A percentile compares a stretch with the other conserved stretches of the same genome.
phyloP scores from a whole-genome alignment of 2,888 invertebrate species.

The Drosophila hamatofila region DNA sequence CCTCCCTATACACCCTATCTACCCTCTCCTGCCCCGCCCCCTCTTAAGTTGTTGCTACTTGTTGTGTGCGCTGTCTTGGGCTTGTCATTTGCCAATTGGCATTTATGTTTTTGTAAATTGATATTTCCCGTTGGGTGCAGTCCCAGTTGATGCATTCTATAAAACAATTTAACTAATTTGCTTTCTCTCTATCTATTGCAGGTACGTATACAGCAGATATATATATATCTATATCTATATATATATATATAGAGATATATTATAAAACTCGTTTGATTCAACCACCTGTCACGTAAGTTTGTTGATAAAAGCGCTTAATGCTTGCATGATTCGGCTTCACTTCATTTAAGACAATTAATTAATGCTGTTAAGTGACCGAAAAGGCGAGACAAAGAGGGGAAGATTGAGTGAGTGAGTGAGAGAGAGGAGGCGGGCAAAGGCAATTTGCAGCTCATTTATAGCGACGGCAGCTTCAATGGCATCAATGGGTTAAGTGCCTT shows the following conservation, averaged over 20 bases:
- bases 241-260: neutral
- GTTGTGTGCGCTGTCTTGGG: conserved; percentile 37
- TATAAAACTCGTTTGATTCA: neutral
- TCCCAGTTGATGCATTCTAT: conserved; percentile 36
- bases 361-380: conserved; percentile 53
- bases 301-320: conserved; percentile 15
- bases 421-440: neutral
- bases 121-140: conserved; percentile 66
- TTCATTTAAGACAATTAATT: conserved; percentile 64
- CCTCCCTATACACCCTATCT: neutral
- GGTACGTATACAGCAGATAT: conserved; percentile 42
- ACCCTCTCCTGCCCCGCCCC: neutral
- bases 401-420: neutral
- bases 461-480: conserved; percentile 48
- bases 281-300: conserved; percentile 29
- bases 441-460: conserved; percentile 60
- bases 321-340: conserved; percentile 30
- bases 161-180: conserved; percentile 58
- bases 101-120: conserved; percentile 66
- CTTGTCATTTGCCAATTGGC: conserved; percentile 66
- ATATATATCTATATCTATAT: neutral
- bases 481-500: conserved; percentile 63
- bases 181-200: conserved; percentile 34
- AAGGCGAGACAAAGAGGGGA: conserved; percentile 4
- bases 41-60: neutral